Conservation (phyloP, 2,888 invertebrate species). For the Poecilobothrus nobilitatus region DNA sequence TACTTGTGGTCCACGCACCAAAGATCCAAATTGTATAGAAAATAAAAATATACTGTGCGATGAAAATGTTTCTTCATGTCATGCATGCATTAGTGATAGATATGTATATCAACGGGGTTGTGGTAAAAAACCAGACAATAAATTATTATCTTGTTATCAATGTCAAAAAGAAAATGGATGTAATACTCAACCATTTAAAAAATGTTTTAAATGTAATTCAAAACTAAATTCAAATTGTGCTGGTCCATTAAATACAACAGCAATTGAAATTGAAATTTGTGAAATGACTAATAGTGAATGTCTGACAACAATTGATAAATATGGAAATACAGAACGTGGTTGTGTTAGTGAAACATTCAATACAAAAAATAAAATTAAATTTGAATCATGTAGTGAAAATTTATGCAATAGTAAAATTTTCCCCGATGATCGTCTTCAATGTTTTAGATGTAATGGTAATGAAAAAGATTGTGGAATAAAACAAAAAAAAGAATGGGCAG, state of each 20-base stretch:
- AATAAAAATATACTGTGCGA: slow-evolving; percentile 26
- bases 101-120: slow-evolving; percentile 30
- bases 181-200: slow-evolving; percentile 28
- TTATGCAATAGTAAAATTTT: slow-evolving; percentile 33
- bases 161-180: slow-evolving; percentile 29
- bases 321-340: slow-evolving; percentile 32
- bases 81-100: slow-evolving; percentile 28
- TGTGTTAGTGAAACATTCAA: slow-evolving; percentile 28
- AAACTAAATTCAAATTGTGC: slow-evolving; percentile 28
- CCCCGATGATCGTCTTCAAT: slow-evolving; percentile 31
- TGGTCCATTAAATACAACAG: slow-evolving; percentile 30
- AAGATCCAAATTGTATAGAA: slow-evolving; percentile 27
- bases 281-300: slow-evolving; percentile 26
- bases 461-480: slow-evolving; percentile 18
- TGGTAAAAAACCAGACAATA: slow-evolving; percentile 22
- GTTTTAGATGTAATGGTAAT: slow-evolving; percentile 31
- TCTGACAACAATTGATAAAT: slow-evolving; percentile 24
- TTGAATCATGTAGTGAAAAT: slow-evolving; percentile 28
- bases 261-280: slow-evolving; percentile 32
- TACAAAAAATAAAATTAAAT: slow-evolving; percentile 26
- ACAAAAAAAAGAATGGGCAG: background rate
- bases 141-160: background rate
- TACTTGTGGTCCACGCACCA: slow-evolving; percentile 27
- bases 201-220: slow-evolving; percentile 34
- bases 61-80: slow-evolving; percentile 32